Percentiles rank a stretch among this genome's conserved stretches.
phyloP scores from a whole-genome alignment of 1,140 invertebrate genomes.

The Odontomachus brunneus region DNA sequence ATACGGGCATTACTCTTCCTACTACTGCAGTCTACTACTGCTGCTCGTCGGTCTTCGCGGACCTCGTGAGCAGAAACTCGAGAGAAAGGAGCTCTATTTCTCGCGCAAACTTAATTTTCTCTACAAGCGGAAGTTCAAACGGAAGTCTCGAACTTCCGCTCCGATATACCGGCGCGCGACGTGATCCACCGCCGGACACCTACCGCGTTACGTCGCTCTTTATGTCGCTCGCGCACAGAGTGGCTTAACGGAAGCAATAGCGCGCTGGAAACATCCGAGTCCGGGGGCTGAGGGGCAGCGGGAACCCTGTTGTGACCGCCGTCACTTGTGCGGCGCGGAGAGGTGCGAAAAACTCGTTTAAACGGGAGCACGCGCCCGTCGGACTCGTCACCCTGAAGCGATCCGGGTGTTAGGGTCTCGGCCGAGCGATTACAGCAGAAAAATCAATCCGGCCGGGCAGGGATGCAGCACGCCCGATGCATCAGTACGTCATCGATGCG shows the following conservation, averaged over 20 bases:
- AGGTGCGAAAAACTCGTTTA: slow-evolving; percentile 26
- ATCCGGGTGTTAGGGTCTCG: slow-evolving; percentile 14
- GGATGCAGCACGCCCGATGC: slow-evolving; percentile 6
- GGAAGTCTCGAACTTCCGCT: background rate
- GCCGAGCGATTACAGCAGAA: slow-evolving; percentile 19
- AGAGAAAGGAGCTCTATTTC: background rate
- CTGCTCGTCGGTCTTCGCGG: too few relatives aligned
- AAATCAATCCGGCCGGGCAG: slow-evolving; percentile 29
- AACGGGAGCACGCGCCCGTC: slow-evolving; percentile 18
- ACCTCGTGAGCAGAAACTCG: too few relatives aligned
- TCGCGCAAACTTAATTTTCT: slow-evolving; percentile 2
- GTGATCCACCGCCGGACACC: too few relatives aligned
- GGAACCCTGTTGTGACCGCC: background rate
- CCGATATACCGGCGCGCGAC: background rate
- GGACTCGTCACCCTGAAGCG: slow-evolving; percentile 19
- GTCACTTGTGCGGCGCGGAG: background rate
- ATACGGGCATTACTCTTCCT: too few relatives aligned
- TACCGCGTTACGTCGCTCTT: background rate
- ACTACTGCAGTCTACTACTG: too few relatives aligned
- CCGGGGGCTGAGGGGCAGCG: background rate
- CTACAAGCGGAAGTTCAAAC: background rate
- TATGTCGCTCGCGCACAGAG: background rate
- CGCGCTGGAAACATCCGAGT: background rate
- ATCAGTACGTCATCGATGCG: slow-evolving; percentile 41
- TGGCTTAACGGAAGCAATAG: background rate